These are phyloP conservation scores for Cryptoprocta ferox DNA, from an alignment of 2,797 vertebrate species.

Conservation along the genomic window DNA sequence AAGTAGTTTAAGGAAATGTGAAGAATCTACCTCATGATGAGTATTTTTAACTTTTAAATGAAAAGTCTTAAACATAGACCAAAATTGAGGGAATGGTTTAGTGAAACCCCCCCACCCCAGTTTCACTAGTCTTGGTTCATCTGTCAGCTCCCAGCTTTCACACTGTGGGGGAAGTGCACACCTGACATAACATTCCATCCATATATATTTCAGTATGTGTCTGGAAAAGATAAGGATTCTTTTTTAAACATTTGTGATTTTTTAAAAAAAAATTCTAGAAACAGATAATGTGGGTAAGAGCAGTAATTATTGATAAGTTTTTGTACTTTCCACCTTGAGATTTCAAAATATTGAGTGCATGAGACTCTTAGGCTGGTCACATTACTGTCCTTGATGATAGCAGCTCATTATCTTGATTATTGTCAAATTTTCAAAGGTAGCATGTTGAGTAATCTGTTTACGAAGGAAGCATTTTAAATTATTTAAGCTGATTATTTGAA, in stretches of 20 bases:
- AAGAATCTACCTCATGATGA: not conserved
- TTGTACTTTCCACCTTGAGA: slow-evolving; percentile 45
- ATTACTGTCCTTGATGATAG: not conserved
- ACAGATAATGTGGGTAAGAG: not conserved
- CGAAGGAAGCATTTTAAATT: slow-evolving; percentile 51
- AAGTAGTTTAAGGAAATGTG: slow-evolving; percentile 4
- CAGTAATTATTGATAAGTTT: not conserved
- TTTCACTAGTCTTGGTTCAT: not conserved
- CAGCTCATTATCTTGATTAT: not conserved
- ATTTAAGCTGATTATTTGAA: slow-evolving; percentile 60
- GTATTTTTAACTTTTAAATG: not conserved
- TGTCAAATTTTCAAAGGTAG: not conserved
- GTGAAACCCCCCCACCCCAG: not conserved
- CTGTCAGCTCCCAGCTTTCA: not conserved
- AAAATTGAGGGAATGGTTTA: not conserved
- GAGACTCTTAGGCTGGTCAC: not conserved
- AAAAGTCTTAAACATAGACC: not conserved
- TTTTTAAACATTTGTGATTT: not conserved
- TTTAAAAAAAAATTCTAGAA: not conserved
- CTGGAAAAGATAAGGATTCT: not conserved
- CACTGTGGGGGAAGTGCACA: not conserved
- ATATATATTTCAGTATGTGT: not conserved
- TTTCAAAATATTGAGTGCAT: not conserved
- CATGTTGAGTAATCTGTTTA: slow-evolving; percentile 11
- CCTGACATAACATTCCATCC: not conserved